Base-by-base conservation (phyloP, 2,797 vertebrate genomes). In the Amblyopsis hoosieri region DNA sequence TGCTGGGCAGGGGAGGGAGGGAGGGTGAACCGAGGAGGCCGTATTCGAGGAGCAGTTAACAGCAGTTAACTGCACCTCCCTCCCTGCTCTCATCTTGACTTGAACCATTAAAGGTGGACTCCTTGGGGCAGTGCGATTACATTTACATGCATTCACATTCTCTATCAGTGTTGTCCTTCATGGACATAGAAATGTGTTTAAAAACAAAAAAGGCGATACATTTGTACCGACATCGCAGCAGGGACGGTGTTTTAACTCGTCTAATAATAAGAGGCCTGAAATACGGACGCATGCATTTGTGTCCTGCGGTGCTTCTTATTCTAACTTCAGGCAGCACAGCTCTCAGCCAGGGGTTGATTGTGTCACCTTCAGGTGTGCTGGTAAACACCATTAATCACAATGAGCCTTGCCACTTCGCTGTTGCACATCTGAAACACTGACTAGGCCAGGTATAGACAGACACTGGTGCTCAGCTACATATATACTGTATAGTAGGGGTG, bases 321-420 rank as follows among this genome's bases (percentile, higher is more conserved):
- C 45, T 69, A 1, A 66, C 69, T 67, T 74, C 52, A 57, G 60
- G 53, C 42, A 67, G 69, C 59, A 67, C 45, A n/a, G 57, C 61
- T 69, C 69, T 64, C 29, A 64, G 65, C 50, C 15, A 42, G 14
- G 23, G 37, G 56, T 63, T 77, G 67, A 65, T 71, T 76, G 62
- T 47, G 57, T 66, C 48, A 37, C 55, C 75, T 68, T 79, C 58
- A 72, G 15, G 47, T 66, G 72, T 67, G 49, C 42, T 57, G 66
- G 74, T 81, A 78, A 86, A 83, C 77, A 74, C 51, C 62, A 81
- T 88, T 69, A 76, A 84, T 88, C 78, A 79, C 61, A 69, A 64
- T 51, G 45, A 54, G 67, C 23, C 54, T 56, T 4, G n/a, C 54
- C 58, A 49, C 67, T 67, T 60, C 59, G 57, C 57, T 66, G 69